A percentile compares a stretch with the other conserved stretches of the same genome.
Evolutionary conservation across 2,113 vertebrate species (phyloP).

Genomic region (Numenius arquata): DNA sequence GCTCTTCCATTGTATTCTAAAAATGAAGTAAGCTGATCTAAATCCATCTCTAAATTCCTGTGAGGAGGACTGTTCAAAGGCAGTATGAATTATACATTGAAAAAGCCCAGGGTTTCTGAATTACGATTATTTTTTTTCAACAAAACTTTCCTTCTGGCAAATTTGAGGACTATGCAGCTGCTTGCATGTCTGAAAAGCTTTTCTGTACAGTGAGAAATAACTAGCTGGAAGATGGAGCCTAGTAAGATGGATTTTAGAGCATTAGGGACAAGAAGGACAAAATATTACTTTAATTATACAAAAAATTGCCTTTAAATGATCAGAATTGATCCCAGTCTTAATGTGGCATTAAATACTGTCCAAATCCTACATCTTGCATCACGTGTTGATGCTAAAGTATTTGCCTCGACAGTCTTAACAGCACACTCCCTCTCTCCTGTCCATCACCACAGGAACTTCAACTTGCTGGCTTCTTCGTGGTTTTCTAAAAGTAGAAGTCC

Average conservation of each 20-base stretch:
- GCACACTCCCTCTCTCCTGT: background rate
- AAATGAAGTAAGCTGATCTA: conserved; percentile 44
- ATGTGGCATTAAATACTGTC: background rate
- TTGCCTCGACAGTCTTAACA: background rate
- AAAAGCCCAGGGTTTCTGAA: conserved; percentile 30
- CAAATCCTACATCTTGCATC: background rate
- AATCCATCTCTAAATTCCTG: conserved; percentile 52
- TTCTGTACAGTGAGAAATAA: background rate
- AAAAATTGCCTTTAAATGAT: background rate
- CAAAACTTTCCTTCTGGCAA: background rate
- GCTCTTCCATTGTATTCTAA: conserved; percentile 29
- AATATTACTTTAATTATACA: background rate
- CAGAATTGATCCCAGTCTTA: background rate
- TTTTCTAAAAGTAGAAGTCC: background rate
- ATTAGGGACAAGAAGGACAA: background rate
- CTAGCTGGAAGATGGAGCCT: background rate
- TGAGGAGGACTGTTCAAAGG: conserved; percentile 24
- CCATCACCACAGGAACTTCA: background rate
- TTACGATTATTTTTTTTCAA: background rate
- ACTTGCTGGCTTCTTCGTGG: background rate
- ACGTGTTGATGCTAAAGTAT: background rate
- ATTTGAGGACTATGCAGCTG: background rate
- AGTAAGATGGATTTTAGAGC: background rate
- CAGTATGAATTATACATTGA: conserved; percentile 55
- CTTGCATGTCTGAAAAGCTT: background rate